phyloP scores from a whole-genome alignment of 2,888 invertebrate genomes.

The Hemicrepidius hirtus region DNA sequence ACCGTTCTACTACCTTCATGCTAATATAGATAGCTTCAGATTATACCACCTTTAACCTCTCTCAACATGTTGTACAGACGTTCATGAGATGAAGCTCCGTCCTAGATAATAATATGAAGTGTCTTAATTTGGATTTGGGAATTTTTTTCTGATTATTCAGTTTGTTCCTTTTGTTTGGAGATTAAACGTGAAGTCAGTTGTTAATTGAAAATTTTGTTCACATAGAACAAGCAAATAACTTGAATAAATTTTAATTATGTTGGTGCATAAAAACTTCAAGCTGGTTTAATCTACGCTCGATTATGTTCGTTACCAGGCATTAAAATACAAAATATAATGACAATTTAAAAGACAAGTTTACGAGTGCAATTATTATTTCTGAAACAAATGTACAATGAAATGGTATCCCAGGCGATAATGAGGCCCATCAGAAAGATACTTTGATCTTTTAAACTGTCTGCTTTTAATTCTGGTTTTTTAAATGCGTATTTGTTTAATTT shows the following conservation, averaged over 20 bases:
- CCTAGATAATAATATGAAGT: slow-evolving; percentile 11
- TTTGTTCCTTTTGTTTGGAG: too few relatives aligned
- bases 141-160: not conserved
- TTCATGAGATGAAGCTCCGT: slow-evolving; percentile 15
- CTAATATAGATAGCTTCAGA: slow-evolving; percentile 17
- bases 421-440: slow-evolving; percentile 62
- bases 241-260: slow-evolving; percentile 35
- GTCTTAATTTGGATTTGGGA: slow-evolving; percentile 10
- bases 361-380: slow-evolving; percentile 57
- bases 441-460: slow-evolving; percentile 59
- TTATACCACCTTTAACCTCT: slow-evolving; percentile 28
- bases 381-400: slow-evolving; percentile 59
- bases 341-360: slow-evolving; percentile 56
- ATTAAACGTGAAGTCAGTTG: not conserved
- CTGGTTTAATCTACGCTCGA: slow-evolving; percentile 20
- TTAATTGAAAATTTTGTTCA: slow-evolving; percentile 12
- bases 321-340: slow-evolving; percentile 53
- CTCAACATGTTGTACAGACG: not conserved
- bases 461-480: slow-evolving; percentile 62
- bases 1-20: slow-evolving; percentile 11
- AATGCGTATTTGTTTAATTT: slow-evolving; percentile 52
- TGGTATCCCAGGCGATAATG: slow-evolving; percentile 63
- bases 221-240: not conserved
- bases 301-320: slow-evolving; percentile 32
- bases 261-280: slow-evolving; percentile 28